These are phyloP conservation scores for Noctua comes DNA, from an alignment of 2,888 invertebrate species.

Conservation along the genomic window DNA sequence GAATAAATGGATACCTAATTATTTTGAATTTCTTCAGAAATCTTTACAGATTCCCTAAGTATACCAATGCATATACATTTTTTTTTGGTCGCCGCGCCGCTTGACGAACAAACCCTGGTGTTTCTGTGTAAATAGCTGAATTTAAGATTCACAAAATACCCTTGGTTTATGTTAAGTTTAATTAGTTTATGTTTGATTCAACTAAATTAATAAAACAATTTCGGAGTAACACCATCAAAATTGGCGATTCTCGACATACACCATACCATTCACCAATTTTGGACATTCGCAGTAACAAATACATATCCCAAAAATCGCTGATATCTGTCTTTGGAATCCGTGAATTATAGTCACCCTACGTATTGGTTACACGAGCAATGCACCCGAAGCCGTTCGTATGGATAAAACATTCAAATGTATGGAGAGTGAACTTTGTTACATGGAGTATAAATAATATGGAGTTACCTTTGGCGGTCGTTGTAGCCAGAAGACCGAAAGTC, in stretches of 20 bases:
- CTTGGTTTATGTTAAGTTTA: background rate
- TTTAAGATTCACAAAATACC: background rate
- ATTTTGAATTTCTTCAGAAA: background rate
- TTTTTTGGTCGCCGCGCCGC: background rate
- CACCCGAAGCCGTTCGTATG: slow-evolving; percentile 46
- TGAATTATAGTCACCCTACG: slow-evolving; percentile 30
- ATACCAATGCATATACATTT: background rate
- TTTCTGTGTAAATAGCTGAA: background rate
- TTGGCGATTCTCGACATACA: background rate
- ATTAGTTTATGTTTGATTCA: background rate
- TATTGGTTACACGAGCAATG: slow-evolving; percentile 50
- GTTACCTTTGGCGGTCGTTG: background rate
- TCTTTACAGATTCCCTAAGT: background rate
- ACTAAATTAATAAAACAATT: background rate
- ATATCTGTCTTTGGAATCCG: background rate
- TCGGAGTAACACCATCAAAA: background rate
- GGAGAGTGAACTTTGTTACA: slow-evolving; percentile 21
- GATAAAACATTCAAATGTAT: slow-evolving; percentile 62
- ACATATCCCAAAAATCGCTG: background rate
- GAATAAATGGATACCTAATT: background rate
- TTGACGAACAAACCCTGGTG: background rate
- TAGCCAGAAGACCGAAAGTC: background rate
- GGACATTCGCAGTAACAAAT: background rate
- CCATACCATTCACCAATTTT: background rate
- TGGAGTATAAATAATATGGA: slow-evolving; percentile 37